Evolutionary conservation across 2,888 invertebrate species (phyloP), one percentile per base, ranked within the genome.

Genomic region (Ormyrus labotus): DNA sequence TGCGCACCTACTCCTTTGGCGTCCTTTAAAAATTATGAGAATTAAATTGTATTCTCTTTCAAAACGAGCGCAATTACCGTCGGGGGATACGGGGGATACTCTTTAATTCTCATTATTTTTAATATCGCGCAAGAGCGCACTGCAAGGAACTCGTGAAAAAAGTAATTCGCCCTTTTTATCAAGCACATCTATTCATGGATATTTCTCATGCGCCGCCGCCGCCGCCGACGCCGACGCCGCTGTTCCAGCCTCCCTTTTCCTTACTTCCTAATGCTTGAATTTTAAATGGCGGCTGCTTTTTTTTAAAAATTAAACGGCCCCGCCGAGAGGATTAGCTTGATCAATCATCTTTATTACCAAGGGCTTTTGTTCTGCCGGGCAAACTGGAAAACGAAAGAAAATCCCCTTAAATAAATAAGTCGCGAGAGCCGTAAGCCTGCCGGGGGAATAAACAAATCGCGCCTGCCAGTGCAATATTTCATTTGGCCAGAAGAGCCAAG

Each of bases 1-100:
- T 68, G 78, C 67, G 70, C 75, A 13, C 64, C 48, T 11, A 11
- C 61, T 78, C 71, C 71, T 71, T 72, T 64, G 19, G 70, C 74
- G 72, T 61, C 77, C 80, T 82, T 80, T 75, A 80, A 82, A 82
- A 80, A 82, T 82, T 80, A 82, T 80, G 78, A 80, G 78, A 82
- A 82, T 82, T 80, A 82, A 82, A 82, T 82, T 78, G 82, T 82
- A 82, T 82, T 80, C 80, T 80, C 80, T 82, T 80, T 82, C 71
- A 68, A 78, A 82, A 78, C 71, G 78, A 64, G 78, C 78, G 78
- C 78, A 78, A 82, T 82, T 82, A 82, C 69, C 63, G 51, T 11
- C 57, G 68, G 8, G 7, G 10, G 69, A n/a, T 1, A 68, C 9
- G 19, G 45, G 55, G 51, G 51, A 55, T 69, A 69, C 78, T 76